Evolutionary conservation across 1,140 invertebrate species (phyloP), one percentile per base, ranked within the genome.

Genomic region (Lysiphlebus fabarum): DNA sequence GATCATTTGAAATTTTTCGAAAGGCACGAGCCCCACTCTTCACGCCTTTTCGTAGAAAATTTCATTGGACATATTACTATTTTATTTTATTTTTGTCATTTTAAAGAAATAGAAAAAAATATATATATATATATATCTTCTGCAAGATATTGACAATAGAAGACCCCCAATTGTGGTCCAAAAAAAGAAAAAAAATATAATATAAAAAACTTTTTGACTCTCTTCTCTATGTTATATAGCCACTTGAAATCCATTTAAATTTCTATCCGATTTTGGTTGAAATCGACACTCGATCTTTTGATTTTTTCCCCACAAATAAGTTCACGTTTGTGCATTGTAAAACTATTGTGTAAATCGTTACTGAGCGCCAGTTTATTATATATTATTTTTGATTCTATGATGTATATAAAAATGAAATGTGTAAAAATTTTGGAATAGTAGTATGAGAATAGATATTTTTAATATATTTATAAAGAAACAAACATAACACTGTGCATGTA

Each of bases 181-280:
- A n/a, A n/a, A n/a, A n/a, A n/a, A n/a, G n/a, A n/a, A n/a, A n/a
- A n/a, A n/a, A n/a, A n/a, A n/a, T n/a, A n/a, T n/a, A n/a, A n/a
- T n/a, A n/a, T n/a, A n/a, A n/a, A n/a, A 56, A 49, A 53, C 26
- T 43, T 14, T 8, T 40, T 49, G 33, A n/a, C 43, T 44, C 36
- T 44, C 41, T 17, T 44, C 41, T 17, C 17, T 17, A 56, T 47
- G 51, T 47, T 44, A 43, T 60, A 44, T 45, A 17, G 61, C 62
- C 64, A 71, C 66, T 75, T 67, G 66, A 74, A 67, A 73, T 68
- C 72, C 64, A 73, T 74, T 75, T 75, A 75, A 72, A 75, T 67
- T 59, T 61, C 67, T 63, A 74, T 73, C 65, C 67, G 68, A 74
- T 71, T 72, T 65, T 68, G 48, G 63, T 65, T 66, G 63, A 59